These are phyloP conservation scores for Montipora foliosa DNA, from an alignment of 64 coral and sea anemone genomes.

Conservation along the genomic window DNA sequence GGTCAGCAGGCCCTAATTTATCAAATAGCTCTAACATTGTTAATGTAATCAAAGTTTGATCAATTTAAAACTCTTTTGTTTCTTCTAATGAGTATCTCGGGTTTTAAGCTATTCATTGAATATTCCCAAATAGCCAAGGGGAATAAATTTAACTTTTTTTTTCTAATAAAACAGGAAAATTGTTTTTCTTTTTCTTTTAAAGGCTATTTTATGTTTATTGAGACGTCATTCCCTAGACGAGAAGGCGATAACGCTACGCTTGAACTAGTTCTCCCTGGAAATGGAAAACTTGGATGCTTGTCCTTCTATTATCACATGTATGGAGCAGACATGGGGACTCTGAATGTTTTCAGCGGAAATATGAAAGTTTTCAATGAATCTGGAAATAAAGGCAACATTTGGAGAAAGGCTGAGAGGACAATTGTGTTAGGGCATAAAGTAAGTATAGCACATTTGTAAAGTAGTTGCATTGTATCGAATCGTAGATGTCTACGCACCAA, in stretches of 20 bases:
- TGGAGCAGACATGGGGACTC: neutral
- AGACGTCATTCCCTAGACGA: conserved; percentile 5
- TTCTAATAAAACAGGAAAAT: too few relatives aligned
- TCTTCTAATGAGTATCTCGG: too few relatives aligned
- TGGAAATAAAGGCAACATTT: neutral
- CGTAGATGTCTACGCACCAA: too few relatives aligned
- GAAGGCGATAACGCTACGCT: conserved; percentile 16
- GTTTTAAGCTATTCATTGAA: too few relatives aligned
- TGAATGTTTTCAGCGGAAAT: conserved; percentile 25
- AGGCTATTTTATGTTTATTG: conserved; percentile 53
- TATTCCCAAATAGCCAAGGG: too few relatives aligned
- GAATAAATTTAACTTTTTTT: too few relatives aligned
- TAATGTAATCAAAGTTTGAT: too few relatives aligned
- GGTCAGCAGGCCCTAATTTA: too few relatives aligned
- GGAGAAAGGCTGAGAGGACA: neutral
- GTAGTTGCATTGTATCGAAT: too few relatives aligned
- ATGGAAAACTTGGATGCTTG: neutral
- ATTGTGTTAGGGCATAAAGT: neutral
- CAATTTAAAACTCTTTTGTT: too few relatives aligned
- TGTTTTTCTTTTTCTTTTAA: neutral
- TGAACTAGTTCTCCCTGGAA: neutral
- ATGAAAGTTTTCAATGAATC: conserved; percentile 21
- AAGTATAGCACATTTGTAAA: too few relatives aligned
- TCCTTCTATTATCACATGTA: conserved; percentile 52
- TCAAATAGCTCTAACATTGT: too few relatives aligned